Evolutionary conservation across 2,888 invertebrate genomes (phyloP), one percentile per base, ranked within the genome.

Genomic region (Meloe dianella): DNA sequence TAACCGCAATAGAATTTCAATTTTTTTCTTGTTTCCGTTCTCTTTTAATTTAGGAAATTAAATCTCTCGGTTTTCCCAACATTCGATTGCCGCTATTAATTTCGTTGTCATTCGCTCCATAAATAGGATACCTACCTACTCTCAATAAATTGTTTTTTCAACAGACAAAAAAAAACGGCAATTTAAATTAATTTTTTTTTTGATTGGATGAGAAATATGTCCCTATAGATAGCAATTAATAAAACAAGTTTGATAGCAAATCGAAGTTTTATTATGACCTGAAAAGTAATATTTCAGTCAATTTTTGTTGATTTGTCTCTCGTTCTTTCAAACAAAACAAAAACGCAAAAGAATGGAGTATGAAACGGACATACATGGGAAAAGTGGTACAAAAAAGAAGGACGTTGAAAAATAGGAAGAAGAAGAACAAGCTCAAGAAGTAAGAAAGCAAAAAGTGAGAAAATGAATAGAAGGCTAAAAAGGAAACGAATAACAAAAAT

Each of bases 201-300:
- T 6, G 7, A 35, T 35, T 32, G 9, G 5, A n/a, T 12, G 41
- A 41, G n/a, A 41, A n/a, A 17, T 41, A 41, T 41, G n/a, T 2
- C 7, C 7, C 41, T 41, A n/a, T 41, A 8, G 41, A 41, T n/a
- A 5, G 17, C 41, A 41, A 41, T 41, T 41, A 41, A 41, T 41
- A 41, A 6, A 17, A 12, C 17, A 41, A 41, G 17, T 41, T 41
- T 41, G 41, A n/a, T 17, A 41, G 17, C 41, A 6, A 17, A 41
- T 14, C 14, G 35, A 41, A 41, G 17, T 7, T 41, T 41, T 41
- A 17, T 17, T n/a, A 3, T 8, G 1, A 41, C 7, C n/a, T 41
- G 41, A n/a, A 41, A 17, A n/a, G 41, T 17, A n/a, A 41, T 41
- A 41, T 41, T 41, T 41, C 41, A 41, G 41, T 41, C 41, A 41